Evolutionary conservation across 2,797 vertebrate species (phyloP).

Genomic region (Hozukius guyotensis): DNA sequence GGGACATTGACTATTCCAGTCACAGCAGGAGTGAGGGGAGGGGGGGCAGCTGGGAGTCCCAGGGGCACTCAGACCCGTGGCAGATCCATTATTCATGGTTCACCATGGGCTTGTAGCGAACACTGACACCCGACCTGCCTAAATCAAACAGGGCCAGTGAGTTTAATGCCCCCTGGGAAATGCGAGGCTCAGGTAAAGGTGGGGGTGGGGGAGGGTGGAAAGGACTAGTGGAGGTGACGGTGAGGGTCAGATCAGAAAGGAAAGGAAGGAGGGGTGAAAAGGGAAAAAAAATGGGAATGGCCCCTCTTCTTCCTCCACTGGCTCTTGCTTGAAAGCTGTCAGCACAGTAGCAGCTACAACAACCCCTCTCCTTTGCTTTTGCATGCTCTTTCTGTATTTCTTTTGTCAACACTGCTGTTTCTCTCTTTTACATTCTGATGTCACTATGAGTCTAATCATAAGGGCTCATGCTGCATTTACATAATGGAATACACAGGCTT

Average conservation of each 20-base stretch:
- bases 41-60: slow-evolving; percentile 76
- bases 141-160: slow-evolving; percentile 83
- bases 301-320: slow-evolving; percentile 31
- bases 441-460: neutral
- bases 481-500: neutral
- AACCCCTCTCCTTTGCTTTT: neutral
- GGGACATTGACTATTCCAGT: slow-evolving; percentile 85
- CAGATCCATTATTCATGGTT: slow-evolving; percentile 87
- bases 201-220: neutral
- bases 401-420: neutral
- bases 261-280: neutral
- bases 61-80: slow-evolving; percentile 74
- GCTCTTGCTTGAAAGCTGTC: slow-evolving; percentile 51
- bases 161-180: slow-evolving; percentile 73
- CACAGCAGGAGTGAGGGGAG: slow-evolving; percentile 69
- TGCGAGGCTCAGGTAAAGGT: slow-evolving; percentile 58
- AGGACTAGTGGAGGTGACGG: slow-evolving; percentile 1
- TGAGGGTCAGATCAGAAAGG: slow-evolving; percentile 46
- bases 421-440: neutral
- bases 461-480: neutral
- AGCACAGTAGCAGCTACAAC: neutral
- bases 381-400: neutral
- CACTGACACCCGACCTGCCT: slow-evolving; percentile 82
- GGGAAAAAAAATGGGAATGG: neutral
- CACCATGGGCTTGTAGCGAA: slow-evolving; percentile 83